Evolutionary conservation across 1,140 invertebrate genomes (phyloP), one percentile per base, ranked within the genome.

Genomic region (Asobara japonica): DNA sequence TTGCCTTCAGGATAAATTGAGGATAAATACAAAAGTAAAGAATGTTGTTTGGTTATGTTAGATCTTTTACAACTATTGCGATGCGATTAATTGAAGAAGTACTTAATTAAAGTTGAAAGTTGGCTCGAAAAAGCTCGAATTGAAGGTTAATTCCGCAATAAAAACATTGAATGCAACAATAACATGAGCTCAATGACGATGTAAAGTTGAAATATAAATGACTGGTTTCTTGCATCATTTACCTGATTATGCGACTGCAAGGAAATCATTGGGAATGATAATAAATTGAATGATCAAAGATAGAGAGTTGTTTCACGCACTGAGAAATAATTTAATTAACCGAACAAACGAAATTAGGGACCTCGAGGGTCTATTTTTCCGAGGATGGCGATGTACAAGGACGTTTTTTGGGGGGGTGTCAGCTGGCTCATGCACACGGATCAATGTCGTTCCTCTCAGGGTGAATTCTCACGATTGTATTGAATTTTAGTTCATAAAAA

Each of bases 241-340:
- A 83, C 86, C 83, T 88, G 86, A 79, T 87, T 88, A 69, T 86
- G 84, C 72, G 80, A 83, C 64, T 87, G 86, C 33, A 87, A 74
- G n/a, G 85, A 80, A 80, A 88, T 83, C 86, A 88, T 88, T 78
- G 75, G 66, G n/a, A 10, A 25, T 18, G 4, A 25, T 10, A 10
- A 27, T 7, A n/a, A 18, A 18, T 45, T 13, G n/a, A 45, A 13
- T 3, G 41, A 45, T n/a, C n/a, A 18, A 33, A 33, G 18, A 45
- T 16, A 25, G 2, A 56, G 25, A 36, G 5, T 11, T 36, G 5
- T 36, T 36, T 36, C 51, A 56, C n/a, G n/a, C 18, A 56, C 22
- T 25, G 8, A 18, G 11, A 22, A 20, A 10, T 56, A 56, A 56
- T 56, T 56, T 56, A 13, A 45, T 45, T 2, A 56, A 27, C 51